Evolutionary conservation across 2,888 invertebrate genomes (phyloP).

Genomic region (Cyclophora punctaria): DNA sequence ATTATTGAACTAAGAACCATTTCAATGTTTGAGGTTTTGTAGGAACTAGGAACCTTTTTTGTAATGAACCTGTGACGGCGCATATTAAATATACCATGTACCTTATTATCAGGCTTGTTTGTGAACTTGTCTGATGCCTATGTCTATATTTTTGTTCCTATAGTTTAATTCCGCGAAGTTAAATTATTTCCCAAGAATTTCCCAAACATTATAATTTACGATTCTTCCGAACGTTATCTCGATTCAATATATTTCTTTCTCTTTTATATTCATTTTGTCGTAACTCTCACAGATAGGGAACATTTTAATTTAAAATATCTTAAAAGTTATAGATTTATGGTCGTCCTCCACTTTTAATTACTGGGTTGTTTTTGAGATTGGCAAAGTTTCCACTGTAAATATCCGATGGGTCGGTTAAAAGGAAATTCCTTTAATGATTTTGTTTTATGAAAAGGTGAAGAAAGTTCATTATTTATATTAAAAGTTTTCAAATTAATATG

Average conservation of each 20-base stretch:
- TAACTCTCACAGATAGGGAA: conserved; percentile 27
- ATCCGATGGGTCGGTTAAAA: conserved; percentile 12
- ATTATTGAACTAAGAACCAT: no score
- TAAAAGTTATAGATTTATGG: conserved; percentile 60
- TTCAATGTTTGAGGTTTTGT: no score
- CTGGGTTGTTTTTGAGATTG: conserved; percentile 31
- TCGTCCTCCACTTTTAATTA: conserved; percentile 49
- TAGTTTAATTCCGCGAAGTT: no score
- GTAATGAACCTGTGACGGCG: no score
- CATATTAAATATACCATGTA: no score
- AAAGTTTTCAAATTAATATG: not conserved
- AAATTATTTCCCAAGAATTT: no score
- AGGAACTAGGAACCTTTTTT: no score
- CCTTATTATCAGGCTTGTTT: no score
- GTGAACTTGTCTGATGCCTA: no score
- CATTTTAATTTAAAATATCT: conserved; percentile 59
- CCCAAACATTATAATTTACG: conserved; percentile 10
- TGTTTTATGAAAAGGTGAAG: not conserved
- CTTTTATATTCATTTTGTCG: conserved; percentile 27
- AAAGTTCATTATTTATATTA: not conserved
- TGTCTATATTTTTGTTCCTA: no score
- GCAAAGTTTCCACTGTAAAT: conserved; percentile 23
- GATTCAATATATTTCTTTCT: conserved; percentile 27
- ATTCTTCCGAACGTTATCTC: conserved; percentile 10
- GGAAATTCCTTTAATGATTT: no score